Base-by-base conservation (phyloP, 1,140 invertebrate genomes). In the Caenorhabditis briggsae region DNA sequence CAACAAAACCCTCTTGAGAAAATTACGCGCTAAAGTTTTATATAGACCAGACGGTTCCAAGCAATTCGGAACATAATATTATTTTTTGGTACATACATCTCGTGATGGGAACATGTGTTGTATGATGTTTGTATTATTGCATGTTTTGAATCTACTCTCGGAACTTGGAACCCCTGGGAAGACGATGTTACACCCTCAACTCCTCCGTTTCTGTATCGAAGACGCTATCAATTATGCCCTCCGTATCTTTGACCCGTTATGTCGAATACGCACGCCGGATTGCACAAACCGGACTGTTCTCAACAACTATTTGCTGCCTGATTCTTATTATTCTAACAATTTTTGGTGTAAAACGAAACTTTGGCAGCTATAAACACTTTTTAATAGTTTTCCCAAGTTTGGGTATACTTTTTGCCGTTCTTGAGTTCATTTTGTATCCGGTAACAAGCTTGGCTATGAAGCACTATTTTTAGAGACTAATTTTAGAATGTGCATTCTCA, bases 361-460 rank as follows among this genome's bases (percentile, higher is more conserved):
- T 61, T 11, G 59, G 59, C 33, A 70, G 33, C 16, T 70, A 70
- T 16, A 70, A 3, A n/a, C n/a, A 46, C 16, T 18, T 70, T 3
- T 43, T 70, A 12, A n/a, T 70, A 14, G 8, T 46, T 1, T 70
- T 70, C 8, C 33, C 64, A 46, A 16, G 18, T 18, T 16, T 70
- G 11, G 64, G 64, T 1, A 70, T 70, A 18, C 16, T 46, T 7
- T 70, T 70, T 46, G 64, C 64, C 11, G 7, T 14, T 7, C 43
- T 70, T 46, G 64, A 70, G 41, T 18, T 70, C 11, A n/a, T 70
- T 16, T 12, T 70, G 33, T 70, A 70, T 46, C 64, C 64, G 41
- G 64, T 70, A 70, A 46, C 33, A 33, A 33, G 33, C 1, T 33
- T 8, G 1, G 6, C 14, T 16, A 5, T 18, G 5, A 46, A n/a